Conservation (phyloP, 2,888 invertebrate genomes). For the Julus scanicus region DNA sequence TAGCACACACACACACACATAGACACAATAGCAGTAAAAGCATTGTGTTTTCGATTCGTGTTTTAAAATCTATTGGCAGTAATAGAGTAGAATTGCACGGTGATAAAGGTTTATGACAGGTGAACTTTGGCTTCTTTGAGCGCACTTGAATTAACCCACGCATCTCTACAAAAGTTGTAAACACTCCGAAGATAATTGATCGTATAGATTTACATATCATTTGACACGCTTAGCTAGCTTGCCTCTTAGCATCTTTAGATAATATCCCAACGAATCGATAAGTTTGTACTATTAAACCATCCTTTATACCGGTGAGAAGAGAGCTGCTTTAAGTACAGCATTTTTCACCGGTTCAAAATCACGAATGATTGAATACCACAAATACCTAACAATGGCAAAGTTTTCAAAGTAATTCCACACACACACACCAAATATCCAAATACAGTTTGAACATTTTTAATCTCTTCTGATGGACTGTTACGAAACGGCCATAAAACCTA, state of each 20-base stretch:
- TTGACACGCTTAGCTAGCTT: constrained; percentile 3
- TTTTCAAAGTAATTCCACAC: background rate
- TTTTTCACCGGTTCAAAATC: background rate
- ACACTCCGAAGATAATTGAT: constrained; percentile 22
- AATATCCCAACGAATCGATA: constrained; percentile 3
- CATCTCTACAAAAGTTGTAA: background rate
- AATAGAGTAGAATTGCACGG: background rate
- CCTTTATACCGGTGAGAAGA: background rate
- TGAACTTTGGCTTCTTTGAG: background rate
- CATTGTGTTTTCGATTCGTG: background rate
- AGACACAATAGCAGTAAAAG: too few species aligned
- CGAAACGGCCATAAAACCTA: background rate
- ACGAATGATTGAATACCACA: background rate
- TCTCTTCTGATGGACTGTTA: constrained; percentile 27
- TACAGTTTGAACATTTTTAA: background rate
- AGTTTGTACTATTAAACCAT: background rate
- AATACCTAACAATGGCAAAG: background rate
- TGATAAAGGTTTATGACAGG: constrained; percentile 25
- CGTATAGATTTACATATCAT: constrained; percentile 30
- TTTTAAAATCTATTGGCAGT: background rate
- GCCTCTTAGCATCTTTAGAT: constrained; percentile 16
- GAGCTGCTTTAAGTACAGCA: background rate
- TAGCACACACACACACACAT: too few species aligned
- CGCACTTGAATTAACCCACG: background rate
- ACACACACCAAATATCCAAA: background rate